Evolutionary conservation across 2,888 invertebrate genomes (phyloP).

Genomic region (Eupithecia vulgata): DNA sequence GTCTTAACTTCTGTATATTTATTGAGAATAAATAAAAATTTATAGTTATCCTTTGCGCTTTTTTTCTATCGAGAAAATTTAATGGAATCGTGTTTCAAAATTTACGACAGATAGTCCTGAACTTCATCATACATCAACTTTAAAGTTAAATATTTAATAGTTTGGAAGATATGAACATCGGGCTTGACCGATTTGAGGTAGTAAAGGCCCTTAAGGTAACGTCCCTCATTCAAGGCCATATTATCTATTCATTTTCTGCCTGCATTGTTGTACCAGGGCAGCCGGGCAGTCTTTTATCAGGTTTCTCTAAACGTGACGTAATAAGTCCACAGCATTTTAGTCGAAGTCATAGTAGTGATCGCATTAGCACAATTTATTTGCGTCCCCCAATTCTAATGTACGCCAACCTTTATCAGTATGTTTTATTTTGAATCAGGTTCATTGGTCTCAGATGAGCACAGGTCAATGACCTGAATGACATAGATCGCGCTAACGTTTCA

Average conservation of each 20-base stretch:
- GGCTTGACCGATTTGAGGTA: too few species aligned
- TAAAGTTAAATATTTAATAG: too few species aligned
- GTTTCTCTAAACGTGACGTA: background rate
- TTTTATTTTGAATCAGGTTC: conserved; percentile 47
- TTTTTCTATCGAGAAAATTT: too few species aligned
- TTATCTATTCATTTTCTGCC: background rate
- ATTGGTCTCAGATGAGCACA: conserved; percentile 37
- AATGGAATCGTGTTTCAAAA: too few species aligned
- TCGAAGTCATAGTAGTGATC: background rate
- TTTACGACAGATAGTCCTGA: too few species aligned
- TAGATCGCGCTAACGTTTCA: conserved; percentile 36
- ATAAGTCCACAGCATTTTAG: background rate
- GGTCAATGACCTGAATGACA: conserved; percentile 41
- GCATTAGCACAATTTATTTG: background rate
- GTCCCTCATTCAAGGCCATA: background rate
- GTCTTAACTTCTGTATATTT: too few species aligned
- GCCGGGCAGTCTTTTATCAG: too few species aligned
- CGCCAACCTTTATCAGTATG: conserved; percentile 26
- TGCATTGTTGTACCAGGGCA: background rate
- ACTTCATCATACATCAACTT: too few species aligned
- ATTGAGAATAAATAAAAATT: too few species aligned
- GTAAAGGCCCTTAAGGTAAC: too few species aligned
- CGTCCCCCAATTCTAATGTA: background rate
- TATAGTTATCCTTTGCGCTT: too few species aligned
- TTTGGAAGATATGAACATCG: too few species aligned